A percentile compares a stretch with the other conserved stretches of the same genome.
Evolutionary conservation across 2,888 invertebrate species (phyloP).

Genomic region (Acronicta aceris): DNA sequence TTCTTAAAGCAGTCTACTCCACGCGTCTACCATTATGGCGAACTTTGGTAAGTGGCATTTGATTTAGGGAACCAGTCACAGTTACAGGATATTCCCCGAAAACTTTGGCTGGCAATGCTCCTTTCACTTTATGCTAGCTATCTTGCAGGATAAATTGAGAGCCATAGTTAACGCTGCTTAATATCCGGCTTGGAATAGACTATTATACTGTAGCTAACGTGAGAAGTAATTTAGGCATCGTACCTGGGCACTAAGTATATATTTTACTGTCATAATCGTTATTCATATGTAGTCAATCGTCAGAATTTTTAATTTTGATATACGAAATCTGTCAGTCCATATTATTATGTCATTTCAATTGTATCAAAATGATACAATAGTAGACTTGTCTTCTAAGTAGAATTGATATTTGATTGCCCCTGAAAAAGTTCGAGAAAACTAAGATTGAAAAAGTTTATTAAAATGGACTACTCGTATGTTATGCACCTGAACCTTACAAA

Average conservation of each 20-base stretch:
- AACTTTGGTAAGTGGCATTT: conserved; percentile 58
- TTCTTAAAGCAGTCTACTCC: conserved; percentile 37
- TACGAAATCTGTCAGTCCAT: too few species aligned
- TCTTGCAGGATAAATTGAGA: conserved; percentile 11
- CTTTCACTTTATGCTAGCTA: conserved; percentile 21
- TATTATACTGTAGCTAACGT: neutral
- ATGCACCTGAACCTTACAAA: too few species aligned
- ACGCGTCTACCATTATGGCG: conserved; percentile 39
- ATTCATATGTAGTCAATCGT: too few species aligned
- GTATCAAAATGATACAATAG: too few species aligned
- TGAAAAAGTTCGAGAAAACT: too few species aligned
- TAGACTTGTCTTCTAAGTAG: too few species aligned
- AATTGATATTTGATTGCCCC: too few species aligned
- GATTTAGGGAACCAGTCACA: conserved; percentile 54
- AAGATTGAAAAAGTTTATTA: too few species aligned
- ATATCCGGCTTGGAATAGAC: conserved; percentile 17
- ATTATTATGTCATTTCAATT: too few species aligned
- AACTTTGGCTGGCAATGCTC: conserved; percentile 42
- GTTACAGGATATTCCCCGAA: conserved; percentile 44
- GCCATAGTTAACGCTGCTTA: conserved; percentile 4
- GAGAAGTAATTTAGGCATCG: neutral
- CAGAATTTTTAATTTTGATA: too few species aligned
- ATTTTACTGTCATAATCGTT: too few species aligned
- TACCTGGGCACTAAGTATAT: neutral
- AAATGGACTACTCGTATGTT: too few species aligned